These are phyloP conservation scores for Frankliniella fusca DNA, from an alignment of 2,888 invertebrate species.

Conservation along the genomic window DNA sequence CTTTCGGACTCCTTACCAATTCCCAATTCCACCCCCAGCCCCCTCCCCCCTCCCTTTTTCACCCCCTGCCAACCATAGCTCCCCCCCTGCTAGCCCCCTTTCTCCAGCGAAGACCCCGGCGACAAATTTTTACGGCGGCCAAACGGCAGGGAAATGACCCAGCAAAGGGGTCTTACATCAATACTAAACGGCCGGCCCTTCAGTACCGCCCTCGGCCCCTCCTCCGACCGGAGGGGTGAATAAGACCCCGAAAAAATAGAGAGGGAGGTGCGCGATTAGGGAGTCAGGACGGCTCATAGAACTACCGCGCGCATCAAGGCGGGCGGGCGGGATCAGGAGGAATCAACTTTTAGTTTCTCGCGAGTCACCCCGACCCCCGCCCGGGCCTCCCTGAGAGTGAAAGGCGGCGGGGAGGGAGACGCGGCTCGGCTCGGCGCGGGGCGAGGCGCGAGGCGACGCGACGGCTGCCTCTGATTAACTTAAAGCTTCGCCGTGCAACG, in stretches of 20 bases:
- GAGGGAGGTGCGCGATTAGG: background rate
- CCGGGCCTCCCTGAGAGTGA: background rate
- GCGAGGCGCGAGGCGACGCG: background rate
- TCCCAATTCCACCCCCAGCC: background rate
- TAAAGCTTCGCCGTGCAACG: background rate
- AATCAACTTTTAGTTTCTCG: background rate
- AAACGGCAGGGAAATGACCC: constrained; percentile 20
- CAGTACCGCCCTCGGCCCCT: background rate
- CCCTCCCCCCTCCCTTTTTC: background rate
- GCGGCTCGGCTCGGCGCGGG: background rate
- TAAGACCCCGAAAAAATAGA: background rate
- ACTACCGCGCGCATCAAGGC: background rate
- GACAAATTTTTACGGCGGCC: constrained; percentile 21
- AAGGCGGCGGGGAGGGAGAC: background rate
- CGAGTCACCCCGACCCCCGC: background rate
- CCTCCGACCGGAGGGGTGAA: too few relatives aligned
- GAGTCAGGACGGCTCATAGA: constrained; percentile 2
- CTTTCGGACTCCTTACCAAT: background rate
- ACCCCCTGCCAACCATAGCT: background rate
- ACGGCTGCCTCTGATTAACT: background rate
- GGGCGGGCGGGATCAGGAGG: background rate
- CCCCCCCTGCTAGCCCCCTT: background rate
- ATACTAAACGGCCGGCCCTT: constrained; percentile 3
- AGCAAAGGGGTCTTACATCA: constrained; percentile 20
- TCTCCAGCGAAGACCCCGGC: background rate